phyloP scores from a whole-genome alignment of 2,888 invertebrate species.

The Nemoura dubitans region DNA sequence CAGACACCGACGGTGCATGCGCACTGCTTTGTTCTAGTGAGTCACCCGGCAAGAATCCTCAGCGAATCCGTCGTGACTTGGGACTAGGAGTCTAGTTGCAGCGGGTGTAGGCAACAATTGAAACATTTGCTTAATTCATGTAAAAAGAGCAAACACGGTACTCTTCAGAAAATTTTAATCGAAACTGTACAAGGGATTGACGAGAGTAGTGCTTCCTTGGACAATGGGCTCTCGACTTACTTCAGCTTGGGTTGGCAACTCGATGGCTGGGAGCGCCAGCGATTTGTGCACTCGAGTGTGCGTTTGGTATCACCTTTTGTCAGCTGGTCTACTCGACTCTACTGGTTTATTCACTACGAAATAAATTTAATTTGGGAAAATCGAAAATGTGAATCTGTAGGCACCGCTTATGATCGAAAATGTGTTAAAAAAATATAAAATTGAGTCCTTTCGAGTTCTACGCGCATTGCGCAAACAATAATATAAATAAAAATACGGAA shows the following conservation, averaged over 20 bases:
- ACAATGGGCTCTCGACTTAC: neutral
- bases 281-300: neutral
- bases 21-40: neutral
- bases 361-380: no score
- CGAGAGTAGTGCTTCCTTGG: neutral
- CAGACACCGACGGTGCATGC: neutral
- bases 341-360: no score
- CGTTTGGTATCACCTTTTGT: neutral
- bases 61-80: neutral
- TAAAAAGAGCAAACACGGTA: slow-evolving; percentile 4
- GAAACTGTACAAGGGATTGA: neutral
- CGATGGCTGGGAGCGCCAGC: neutral
- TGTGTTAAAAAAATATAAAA: neutral
- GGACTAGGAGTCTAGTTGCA: neutral
- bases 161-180: neutral
- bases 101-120: neutral
- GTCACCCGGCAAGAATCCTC: neutral
- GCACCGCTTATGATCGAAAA: neutral
- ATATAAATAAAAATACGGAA: slow-evolving; percentile 8
- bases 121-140: neutral
- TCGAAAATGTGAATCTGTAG: no score
- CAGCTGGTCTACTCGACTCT: no score
- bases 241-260: neutral
- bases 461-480: neutral
- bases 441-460: neutral